These are phyloP conservation scores for Cremastobaeus sp. DNA, from an alignment of 2,888 invertebrate genomes.

Conservation along the genomic window DNA sequence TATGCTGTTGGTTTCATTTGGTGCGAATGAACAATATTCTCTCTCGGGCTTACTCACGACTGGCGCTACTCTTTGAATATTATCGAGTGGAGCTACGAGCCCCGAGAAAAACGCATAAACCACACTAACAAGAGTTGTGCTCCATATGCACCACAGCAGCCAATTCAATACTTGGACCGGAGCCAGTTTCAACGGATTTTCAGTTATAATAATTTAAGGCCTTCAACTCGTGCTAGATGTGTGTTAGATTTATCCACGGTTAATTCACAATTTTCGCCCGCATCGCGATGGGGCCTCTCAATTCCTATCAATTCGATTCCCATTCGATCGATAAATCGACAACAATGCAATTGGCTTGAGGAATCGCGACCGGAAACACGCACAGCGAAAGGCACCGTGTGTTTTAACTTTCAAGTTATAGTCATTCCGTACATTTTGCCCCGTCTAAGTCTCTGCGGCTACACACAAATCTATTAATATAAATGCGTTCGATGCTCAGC, in stretches of 20 bases:
- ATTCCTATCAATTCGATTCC: too few relatives aligned
- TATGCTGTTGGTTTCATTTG: constrained; percentile 16
- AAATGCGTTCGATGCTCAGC: constrained; percentile 40
- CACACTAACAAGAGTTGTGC: constrained; percentile 66
- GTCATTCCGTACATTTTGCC: constrained; percentile 27
- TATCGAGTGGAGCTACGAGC: constrained; percentile 68
- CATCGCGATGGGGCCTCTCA: too few relatives aligned
- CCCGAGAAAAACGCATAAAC: constrained; percentile 72
- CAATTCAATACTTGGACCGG: constrained; percentile 70
- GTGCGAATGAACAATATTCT: constrained; percentile 58
- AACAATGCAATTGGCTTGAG: not conserved
- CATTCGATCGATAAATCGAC: too few relatives aligned
- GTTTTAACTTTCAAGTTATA: too few relatives aligned
- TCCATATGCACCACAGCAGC: constrained; percentile 73
- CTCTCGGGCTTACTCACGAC: constrained; percentile 57
- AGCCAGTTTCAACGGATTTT: constrained; percentile 70
- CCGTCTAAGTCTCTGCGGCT: constrained; percentile 34
- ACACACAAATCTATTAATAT: constrained; percentile 41
- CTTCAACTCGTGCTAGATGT: constrained; percentile 9
- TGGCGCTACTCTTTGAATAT: constrained; percentile 59
- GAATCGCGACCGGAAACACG: not conserved
- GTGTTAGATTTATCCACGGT: constrained; percentile 9
- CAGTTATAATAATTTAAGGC: constrained; percentile 36
- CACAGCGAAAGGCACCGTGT: too few relatives aligned
- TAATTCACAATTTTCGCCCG: not conserved